These are phyloP conservation scores for Crotophaga sulcirostris DNA, from an alignment of 2,113 vertebrate species.

Conservation along the genomic window DNA sequence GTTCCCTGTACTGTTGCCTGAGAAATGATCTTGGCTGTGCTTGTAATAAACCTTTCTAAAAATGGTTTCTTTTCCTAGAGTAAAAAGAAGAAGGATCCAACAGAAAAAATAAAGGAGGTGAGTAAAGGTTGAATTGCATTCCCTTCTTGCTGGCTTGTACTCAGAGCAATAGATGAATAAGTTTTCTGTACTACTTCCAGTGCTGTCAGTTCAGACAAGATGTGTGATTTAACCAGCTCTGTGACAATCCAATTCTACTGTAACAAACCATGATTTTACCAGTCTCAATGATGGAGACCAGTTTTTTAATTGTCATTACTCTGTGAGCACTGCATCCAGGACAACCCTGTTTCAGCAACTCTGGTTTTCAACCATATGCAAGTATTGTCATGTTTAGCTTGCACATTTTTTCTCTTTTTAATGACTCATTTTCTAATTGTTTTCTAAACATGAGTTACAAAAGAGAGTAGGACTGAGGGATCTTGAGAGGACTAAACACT, in stretches of 20 bases:
- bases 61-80: constrained; percentile 55
- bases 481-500: neutral
- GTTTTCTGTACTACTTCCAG: neutral
- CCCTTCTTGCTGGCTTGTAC: neutral
- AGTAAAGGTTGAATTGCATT: constrained; percentile 19
- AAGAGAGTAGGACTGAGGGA: neutral
- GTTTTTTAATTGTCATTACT: fast-evolving
- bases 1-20: neutral
- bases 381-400: neutral
- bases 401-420: fast-evolving
- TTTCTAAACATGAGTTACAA: neutral
- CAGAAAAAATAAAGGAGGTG: constrained; percentile 77
- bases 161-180: neutral
- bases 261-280: neutral
- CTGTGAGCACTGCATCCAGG: neutral
- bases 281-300: fast-evolving
- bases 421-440: neutral
- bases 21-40: neutral
- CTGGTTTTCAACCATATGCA: fast-evolving
- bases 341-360: fast-evolving
- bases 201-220: neutral
- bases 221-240: neutral
- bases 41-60: neutral
- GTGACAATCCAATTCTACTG: neutral
- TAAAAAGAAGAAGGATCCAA: constrained; percentile 74